Percentiles rank a stretch among this genome's conserved stretches.
phyloP scores from a whole-genome alignment of 2,888 invertebrate genomes.

The Cerceris rybyensis region DNA sequence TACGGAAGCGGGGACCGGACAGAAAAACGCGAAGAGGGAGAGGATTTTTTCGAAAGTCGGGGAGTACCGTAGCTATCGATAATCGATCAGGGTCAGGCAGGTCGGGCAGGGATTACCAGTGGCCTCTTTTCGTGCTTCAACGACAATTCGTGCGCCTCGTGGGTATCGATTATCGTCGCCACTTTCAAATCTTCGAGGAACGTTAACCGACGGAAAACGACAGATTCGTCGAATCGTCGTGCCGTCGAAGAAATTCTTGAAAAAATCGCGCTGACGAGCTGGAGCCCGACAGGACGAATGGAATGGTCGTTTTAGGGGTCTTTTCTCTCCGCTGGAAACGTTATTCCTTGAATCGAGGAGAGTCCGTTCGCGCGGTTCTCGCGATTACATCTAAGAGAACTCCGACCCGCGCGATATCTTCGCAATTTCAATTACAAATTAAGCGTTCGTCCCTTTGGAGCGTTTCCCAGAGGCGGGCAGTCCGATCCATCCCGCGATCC shows the following conservation, averaged over 20 bases:
- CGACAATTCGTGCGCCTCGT: slow-evolving; percentile 12
- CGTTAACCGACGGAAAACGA: neutral
- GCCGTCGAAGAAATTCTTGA: slow-evolving; percentile 25
- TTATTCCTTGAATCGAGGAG: slow-evolving; percentile 47
- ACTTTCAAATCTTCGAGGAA: neutral
- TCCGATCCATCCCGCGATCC: slow-evolving; percentile 42
- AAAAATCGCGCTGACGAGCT: too few relatives aligned
- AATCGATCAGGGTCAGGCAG: slow-evolving; percentile 41
- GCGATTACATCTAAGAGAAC: slow-evolving; percentile 25
- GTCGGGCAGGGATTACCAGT: slow-evolving; percentile 26
- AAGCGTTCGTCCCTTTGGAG: slow-evolving; percentile 40
- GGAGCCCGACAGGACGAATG: too few relatives aligned
- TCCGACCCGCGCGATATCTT: slow-evolving; percentile 39
- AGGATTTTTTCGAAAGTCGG: slow-evolving; percentile 42
- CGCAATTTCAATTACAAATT: slow-evolving; percentile 69
- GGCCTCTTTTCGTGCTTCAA: slow-evolving; percentile 51
- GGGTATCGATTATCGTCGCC: neutral
- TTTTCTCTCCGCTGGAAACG: slow-evolving; percentile 39
- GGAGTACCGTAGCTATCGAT: slow-evolving; percentile 41
- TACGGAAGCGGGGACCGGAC: slow-evolving; percentile 14
- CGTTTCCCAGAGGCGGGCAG: slow-evolving; percentile 9
- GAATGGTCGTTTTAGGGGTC: too few relatives aligned
- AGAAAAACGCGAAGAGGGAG: slow-evolving; percentile 4
- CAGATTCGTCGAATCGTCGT: neutral
- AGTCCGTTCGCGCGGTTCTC: slow-evolving; percentile 29